A percentile compares a stretch with the other conserved stretches of the same genome.
These are phyloP conservation scores for Ptilorrhoa leucosticta DNA, from an alignment of 2,113 vertebrate genomes.

Conservation along the genomic window DNA sequence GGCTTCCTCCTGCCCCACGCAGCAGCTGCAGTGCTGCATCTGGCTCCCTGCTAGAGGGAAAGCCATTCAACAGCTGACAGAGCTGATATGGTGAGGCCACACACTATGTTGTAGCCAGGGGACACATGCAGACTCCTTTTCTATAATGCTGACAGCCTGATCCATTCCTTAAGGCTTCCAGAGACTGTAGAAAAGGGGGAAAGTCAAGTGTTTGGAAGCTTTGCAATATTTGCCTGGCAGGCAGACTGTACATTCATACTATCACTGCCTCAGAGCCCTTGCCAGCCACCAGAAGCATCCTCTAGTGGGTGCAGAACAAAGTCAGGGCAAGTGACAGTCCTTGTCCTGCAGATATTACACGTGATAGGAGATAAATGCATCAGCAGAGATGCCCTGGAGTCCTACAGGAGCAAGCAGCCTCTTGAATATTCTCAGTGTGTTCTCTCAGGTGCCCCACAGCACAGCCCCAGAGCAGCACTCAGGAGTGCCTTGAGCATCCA, in stretches of 20 bases:
- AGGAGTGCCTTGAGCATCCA: neutral
- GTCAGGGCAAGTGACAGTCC: neutral
- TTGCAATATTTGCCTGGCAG: neutral
- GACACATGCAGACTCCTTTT: neutral
- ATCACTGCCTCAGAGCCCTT: neutral
- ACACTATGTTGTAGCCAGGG: neutral
- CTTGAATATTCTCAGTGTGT: rapidly evolving
- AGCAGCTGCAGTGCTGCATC: neutral
- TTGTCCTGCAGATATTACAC: neutral
- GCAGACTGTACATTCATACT: neutral
- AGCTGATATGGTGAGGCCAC: neutral
- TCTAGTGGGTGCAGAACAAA: neutral
- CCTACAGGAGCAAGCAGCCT: neutral
- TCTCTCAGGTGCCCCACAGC: neutral
- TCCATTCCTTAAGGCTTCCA: neutral
- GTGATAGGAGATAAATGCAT: neutral
- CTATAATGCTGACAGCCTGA: neutral
- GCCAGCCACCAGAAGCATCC: neutral
- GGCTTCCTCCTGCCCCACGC: neutral
- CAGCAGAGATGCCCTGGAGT: neutral
- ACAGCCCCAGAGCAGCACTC: neutral
- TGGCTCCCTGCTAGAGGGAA: neutral
- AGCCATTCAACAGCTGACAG: neutral
- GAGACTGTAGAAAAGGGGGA: neutral
- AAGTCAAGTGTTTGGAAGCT: neutral